phyloP scores from a whole-genome alignment of 2,888 invertebrate genomes.

The Clistopyga incitator region DNA sequence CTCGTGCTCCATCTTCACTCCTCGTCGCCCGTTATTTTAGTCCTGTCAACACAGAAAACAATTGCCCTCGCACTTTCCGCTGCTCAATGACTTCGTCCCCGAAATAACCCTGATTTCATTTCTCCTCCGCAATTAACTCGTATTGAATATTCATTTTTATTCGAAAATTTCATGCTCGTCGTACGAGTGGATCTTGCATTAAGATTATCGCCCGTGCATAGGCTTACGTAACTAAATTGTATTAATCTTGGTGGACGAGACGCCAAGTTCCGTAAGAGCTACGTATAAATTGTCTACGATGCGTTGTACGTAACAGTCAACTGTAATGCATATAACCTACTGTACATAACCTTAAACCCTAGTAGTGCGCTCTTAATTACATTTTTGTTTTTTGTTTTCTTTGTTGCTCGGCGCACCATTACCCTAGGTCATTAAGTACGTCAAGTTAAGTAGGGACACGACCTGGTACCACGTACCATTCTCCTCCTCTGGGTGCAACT shows the following conservation, averaged over 20 bases:
- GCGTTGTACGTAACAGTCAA: background rate
- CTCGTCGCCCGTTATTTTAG: constrained; percentile 40
- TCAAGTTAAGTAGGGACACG: constrained; percentile 80
- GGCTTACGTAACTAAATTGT: constrained; percentile 7
- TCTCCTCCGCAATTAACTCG: background rate
- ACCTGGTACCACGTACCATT: constrained; percentile 72
- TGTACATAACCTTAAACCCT: background rate
- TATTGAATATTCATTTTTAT: background rate
- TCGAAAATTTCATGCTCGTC: too few relatives aligned
- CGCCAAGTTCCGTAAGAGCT: constrained; percentile 16
- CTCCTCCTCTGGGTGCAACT: constrained; percentile 52
- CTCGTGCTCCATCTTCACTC: background rate
- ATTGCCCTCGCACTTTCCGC: constrained; percentile 37
- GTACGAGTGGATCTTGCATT: background rate
- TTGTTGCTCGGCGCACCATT: constrained; percentile 72
- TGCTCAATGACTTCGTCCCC: background rate
- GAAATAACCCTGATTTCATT: background rate
- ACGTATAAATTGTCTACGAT: constrained; percentile 1
- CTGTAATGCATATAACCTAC: background rate
- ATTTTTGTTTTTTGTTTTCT: constrained; percentile 70
- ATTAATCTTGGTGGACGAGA: constrained; percentile 25
- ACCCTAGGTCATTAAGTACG: constrained; percentile 79
- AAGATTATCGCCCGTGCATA: constrained; percentile 7
- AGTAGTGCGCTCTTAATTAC: constrained; percentile 77
- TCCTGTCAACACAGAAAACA: constrained; percentile 39